phyloP scores from a whole-genome alignment of 2,888 invertebrate genomes.

The Conistra vaccinii region DNA sequence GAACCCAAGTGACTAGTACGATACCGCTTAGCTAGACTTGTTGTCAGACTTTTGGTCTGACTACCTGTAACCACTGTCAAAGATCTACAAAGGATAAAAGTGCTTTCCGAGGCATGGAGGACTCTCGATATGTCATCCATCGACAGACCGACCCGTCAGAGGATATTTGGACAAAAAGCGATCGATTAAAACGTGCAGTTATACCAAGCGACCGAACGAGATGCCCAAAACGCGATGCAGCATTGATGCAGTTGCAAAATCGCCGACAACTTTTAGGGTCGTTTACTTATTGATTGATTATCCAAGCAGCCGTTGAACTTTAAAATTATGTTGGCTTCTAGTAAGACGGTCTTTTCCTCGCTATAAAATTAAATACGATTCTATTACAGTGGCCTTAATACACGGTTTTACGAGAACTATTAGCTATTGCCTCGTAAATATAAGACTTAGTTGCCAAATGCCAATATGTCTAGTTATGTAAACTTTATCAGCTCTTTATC shows the following conservation, averaged over 20 bases:
- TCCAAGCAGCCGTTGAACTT: slow-evolving; percentile 10
- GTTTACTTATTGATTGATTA: slow-evolving; percentile 9
- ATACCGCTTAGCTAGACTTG: not conserved
- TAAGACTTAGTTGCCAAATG: slow-evolving; percentile 26
- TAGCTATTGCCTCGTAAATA: slow-evolving; percentile 29
- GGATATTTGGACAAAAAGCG: not conserved
- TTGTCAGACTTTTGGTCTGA: not conserved
- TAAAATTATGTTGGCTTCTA: not conserved
- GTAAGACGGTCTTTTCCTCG: not conserved
- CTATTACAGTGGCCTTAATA: slow-evolving; percentile 22
- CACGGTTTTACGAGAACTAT: slow-evolving; percentile 16
- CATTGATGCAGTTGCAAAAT: slow-evolving; percentile 19
- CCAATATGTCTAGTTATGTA: not conserved
- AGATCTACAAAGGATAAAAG: not conserved
- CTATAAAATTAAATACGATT: slow-evolving; percentile 24
- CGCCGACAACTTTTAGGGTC: not conserved
- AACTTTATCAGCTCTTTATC: not conserved
- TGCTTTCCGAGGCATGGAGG: too few relatives aligned
- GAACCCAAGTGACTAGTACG: not conserved
- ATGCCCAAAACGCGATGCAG: not conserved
- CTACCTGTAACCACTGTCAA: not conserved
- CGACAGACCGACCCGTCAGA: too few relatives aligned
- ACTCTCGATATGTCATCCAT: not conserved
- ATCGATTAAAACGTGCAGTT: not conserved
- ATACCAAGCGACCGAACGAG: not conserved